Base-by-base conservation (phyloP, 2,888 invertebrate genomes). In the Drosophila nigricruria region DNA sequence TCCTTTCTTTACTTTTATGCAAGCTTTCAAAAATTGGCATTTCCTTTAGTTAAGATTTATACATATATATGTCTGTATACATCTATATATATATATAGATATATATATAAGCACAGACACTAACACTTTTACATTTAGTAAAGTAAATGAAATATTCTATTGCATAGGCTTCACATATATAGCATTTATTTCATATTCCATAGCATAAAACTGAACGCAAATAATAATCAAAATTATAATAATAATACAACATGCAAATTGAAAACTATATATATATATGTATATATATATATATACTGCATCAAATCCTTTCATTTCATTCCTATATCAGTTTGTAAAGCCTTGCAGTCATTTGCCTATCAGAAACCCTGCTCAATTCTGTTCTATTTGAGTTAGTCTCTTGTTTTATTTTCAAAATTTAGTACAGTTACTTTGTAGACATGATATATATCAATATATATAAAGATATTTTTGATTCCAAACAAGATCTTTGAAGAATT, bases 1-100 rank as follows among this genome's bases (percentile, higher is more conserved):
- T 59, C 50, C 3, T 34, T 56, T 71, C 67, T 43, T 54, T 49
- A 23, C 8, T 66, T 72, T 67, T 61, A 71, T 82, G 72, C 77
- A 85, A 85, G 84, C 85, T 73, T 88, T 82, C 64, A 30, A 75
- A 87, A 84, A 82, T 89, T 81, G 90, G 88, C 89, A 89, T 85
- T 84, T 84, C 52, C 57, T 65, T 83, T 89, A 87, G 72, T 81
- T 72, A 12, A 38, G 20, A 25, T 45, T 25, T 63, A 50, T 23
- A 32, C 16, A 32, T 61, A 14, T 32, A 32, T 6, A 53, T 25
- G 18, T 38, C 16, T 20, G n/a, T 36, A 32, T 27, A 58, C 30
- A 45, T 16, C 40, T 38, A 50, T 12, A 61, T 9, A 49, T 23
- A n/a, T 42, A n/a, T 23, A 12, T 25, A 45, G 18, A 61, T 36